phyloP scores from a whole-genome alignment of 1,140 invertebrate genomes.

The Phymorhynchus buccinoides region DNA sequence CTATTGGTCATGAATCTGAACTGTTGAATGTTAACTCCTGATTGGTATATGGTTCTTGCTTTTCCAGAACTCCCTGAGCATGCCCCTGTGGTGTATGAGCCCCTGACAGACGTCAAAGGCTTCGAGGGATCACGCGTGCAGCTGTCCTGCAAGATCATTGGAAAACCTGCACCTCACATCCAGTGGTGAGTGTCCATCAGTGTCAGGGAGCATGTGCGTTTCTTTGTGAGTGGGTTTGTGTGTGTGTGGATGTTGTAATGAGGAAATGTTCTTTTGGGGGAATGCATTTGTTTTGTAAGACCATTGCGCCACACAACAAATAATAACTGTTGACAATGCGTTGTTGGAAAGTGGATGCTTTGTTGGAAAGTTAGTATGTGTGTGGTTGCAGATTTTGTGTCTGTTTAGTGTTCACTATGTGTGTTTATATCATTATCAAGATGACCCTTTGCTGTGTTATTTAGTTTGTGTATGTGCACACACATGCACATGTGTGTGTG shows the following conservation, averaged over 20 bases:
- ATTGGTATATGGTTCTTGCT: no score
- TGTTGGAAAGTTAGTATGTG: no score
- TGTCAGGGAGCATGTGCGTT: background rate
- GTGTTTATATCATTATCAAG: background rate
- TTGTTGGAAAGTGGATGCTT: no score
- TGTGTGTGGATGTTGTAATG: background rate
- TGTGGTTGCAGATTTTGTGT: no score
- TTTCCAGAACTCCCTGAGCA: constrained; percentile 69
- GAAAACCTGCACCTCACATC: constrained; percentile 65
- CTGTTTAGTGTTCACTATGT: no score
- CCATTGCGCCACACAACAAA: no score
- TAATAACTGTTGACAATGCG: no score
- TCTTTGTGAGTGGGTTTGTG: background rate
- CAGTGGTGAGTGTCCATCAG: constrained; percentile 61
- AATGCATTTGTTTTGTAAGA: no score
- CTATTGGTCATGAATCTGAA: no score
- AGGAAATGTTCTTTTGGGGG: no score
- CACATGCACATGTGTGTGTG: background rate
- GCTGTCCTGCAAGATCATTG: constrained; percentile 68
- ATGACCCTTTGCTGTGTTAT: no score
- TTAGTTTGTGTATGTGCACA: background rate
- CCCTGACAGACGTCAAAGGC: constrained; percentile 61
- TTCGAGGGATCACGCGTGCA: constrained; percentile 67
- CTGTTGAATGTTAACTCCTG: no score
- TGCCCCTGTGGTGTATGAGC: constrained; percentile 65